A percentile compares a stretch with the other conserved stretches of the same genome.
phyloP scores from a whole-genome alignment of 2,113 vertebrate genomes.

The Sorex araneus region DNA sequence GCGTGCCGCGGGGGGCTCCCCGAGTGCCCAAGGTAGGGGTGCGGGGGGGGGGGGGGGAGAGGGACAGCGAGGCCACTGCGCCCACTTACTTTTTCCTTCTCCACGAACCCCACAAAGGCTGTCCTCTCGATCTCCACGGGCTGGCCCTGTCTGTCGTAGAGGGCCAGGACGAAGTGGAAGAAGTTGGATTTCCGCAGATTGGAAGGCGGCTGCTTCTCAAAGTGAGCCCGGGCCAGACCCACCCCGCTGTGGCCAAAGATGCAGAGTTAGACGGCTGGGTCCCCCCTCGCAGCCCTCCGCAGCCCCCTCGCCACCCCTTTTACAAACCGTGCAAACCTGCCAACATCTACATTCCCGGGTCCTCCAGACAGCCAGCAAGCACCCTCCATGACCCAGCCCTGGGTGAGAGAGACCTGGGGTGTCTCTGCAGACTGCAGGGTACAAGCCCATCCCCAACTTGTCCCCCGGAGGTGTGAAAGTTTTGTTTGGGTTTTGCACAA shows the following conservation, averaged over 20 bases:
- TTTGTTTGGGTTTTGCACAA: conserved; percentile 64
- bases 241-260: conserved; percentile 95
- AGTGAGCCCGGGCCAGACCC: conserved; percentile 98
- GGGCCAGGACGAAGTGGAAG: conserved; percentile 99
- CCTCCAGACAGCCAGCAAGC: neutral
- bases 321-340: neutral
- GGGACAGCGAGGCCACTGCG: neutral
- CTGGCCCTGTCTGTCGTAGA: conserved; percentile 99
- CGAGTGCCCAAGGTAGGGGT: conserved; percentile 31
- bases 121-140: conserved; percentile 99
- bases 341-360: conserved; percentile 24
- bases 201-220: conserved; percentile 99
- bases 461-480: conserved; percentile 69
- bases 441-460: conserved; percentile 8
- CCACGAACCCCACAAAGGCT: conserved; percentile 97
- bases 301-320: neutral
- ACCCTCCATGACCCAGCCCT: neutral
- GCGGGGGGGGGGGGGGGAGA: neutral
- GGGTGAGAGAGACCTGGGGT: neutral
- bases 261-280: conserved; percentile 85
- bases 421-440: neutral
- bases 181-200: conserved; percentile 99
- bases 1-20: neutral
- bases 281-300: neutral
- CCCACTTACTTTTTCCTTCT: conserved; percentile 97